Base-by-base conservation (phyloP, 64 coral and sea anemone genomes). In the Acropora yongei region DNA sequence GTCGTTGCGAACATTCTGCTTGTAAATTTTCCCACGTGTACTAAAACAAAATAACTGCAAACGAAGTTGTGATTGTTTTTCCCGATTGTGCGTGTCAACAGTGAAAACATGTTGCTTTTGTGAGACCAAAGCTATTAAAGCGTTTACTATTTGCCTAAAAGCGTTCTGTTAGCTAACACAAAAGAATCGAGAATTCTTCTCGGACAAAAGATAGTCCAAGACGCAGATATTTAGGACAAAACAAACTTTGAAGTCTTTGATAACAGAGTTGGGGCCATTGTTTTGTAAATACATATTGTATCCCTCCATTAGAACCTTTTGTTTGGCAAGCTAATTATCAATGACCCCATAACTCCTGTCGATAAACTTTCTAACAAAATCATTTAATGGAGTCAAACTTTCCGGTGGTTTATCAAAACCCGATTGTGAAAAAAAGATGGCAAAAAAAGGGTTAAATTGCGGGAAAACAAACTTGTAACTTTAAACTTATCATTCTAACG, bases 231-330 rank as follows among this genome's bases (percentile, higher is more conserved):
- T 9, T 20, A 71, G 44, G 44, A 85, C 82, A 85, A 85, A 84
- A 85, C 82, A 85, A 85, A 85, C 82, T 69, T 49, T 49, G 16
- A 17, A 69, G 82, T 85, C 48, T 85, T 61, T 85, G 82, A 42
- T 71, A 85, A 49, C 45, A 30, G 82, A 71, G 42, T 46, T 16
- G 7, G 2, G 16, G 6, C 41, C 45, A 49, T 85, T 85, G 82
- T 85, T 85, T 85, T 85, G 65, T 85, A 85, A 85, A 84, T 68
- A 84, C 60, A 84, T 61, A 47, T 60, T 60, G 80, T 63, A 68
- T 13, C 60, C 80, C 58, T 84, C 80, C 80, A 84, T 84, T 84
- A 84, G 60, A 45, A 44, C 5, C 42, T 19, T 68, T 84, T 84
- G 80, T 84, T 60, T 44, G 60, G 10, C 16, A 68, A 63, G 65